Evolutionary conservation across 2,113 vertebrate genomes (phyloP).

Genomic region (Setophaga kirtlandii): DNA sequence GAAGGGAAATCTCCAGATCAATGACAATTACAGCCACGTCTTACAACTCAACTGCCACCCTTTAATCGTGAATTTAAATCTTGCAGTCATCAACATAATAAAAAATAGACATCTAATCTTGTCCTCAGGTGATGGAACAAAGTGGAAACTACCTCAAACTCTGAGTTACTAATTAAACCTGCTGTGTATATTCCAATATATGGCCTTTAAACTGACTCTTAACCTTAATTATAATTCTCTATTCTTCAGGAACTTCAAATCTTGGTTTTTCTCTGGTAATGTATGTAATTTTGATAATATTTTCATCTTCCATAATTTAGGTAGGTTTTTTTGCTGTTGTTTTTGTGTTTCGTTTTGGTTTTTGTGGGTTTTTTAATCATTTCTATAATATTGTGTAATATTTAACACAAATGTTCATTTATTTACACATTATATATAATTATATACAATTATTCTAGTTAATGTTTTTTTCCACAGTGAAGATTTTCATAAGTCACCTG

Average conservation of each 20-base stretch:
- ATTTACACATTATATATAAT: neutral
- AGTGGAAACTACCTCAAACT: neutral
- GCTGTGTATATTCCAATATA: neutral
- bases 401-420: neutral
- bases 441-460: neutral
- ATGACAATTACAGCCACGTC: neutral
- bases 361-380: neutral
- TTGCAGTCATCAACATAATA: neutral
- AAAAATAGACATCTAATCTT: neutral
- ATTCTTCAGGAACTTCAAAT: neutral
- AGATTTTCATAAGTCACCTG: neutral
- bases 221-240: neutral
- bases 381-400: neutral
- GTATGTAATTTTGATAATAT: neutral
- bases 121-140: neutral
- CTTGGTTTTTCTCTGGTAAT: neutral
- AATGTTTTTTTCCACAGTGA: neutral
- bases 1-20: neutral
- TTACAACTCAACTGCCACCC: neutral
- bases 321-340: accelerated
- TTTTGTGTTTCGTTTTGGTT: too few species aligned
- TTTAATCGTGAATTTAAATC: neutral
- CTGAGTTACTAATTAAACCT: neutral
- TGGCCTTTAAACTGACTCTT: neutral
- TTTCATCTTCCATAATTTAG: neutral